Conservation (phyloP, 2,888 invertebrate species). For the Crematogaster levior region DNA sequence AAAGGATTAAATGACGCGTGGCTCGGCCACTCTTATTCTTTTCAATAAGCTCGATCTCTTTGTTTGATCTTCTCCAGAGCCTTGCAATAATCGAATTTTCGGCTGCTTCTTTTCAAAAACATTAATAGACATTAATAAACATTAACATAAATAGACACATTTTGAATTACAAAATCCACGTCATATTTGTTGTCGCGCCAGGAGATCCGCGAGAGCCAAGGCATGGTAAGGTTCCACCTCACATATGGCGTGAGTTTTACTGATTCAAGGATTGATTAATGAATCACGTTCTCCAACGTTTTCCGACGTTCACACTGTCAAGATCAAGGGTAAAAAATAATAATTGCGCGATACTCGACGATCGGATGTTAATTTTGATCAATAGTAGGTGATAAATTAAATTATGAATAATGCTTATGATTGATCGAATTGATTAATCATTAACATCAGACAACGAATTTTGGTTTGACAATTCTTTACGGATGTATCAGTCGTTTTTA, state of each 20-base stretch:
- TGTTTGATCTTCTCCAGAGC: slow-evolving; percentile 97
- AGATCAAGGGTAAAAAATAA: slow-evolving; percentile 6
- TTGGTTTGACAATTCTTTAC: too few species aligned
- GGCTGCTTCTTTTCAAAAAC: slow-evolving; percentile 97
- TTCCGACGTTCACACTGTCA: neutral
- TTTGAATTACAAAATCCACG: slow-evolving; percentile 95
- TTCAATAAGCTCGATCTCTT: too few species aligned
- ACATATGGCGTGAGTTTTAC: slow-evolving; percentile 36
- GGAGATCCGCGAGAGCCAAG: slow-evolving; percentile 16
- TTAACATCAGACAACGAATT: too few species aligned
- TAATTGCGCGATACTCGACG: neutral
- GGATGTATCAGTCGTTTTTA: too few species aligned
- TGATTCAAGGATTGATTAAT: slow-evolving; percentile 12
- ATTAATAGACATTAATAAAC: too few species aligned
- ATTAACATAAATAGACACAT: too few species aligned
- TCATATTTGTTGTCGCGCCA: slow-evolving; percentile 89
- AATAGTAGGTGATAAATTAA: neutral
- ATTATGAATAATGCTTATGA: neutral
- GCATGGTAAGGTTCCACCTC: slow-evolving; percentile 7
- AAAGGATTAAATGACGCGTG: too few species aligned
- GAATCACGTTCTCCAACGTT: neutral
- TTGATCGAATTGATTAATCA: neutral
- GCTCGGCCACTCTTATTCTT: too few species aligned
- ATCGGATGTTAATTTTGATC: slow-evolving; percentile 1
- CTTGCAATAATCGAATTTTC: slow-evolving; percentile 96